Percentiles rank a stretch among this genome's conserved stretches.
Evolutionary conservation across 1,140 invertebrate species (phyloP).

Genomic region (Pachypsylla venusta): DNA sequence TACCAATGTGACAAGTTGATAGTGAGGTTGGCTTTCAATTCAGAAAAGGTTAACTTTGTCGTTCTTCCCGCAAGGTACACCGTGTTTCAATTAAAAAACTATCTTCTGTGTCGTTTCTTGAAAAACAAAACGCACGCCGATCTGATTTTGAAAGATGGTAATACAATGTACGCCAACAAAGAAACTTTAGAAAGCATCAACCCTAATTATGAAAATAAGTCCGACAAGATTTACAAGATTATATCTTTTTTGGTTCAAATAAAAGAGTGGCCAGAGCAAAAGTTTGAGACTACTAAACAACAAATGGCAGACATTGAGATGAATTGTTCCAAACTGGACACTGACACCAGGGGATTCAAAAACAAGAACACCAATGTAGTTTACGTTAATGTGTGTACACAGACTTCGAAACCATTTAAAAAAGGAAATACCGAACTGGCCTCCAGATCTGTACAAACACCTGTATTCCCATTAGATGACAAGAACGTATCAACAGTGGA

Average conservation of each 20-base stretch:
- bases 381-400: background rate
- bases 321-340: background rate
- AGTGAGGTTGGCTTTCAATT: background rate
- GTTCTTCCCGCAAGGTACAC: background rate
- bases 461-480: background rate
- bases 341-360: background rate
- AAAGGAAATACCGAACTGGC: background rate
- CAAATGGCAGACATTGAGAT: background rate
- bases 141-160: background rate
- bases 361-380: background rate
- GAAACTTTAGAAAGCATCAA: background rate
- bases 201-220: background rate
- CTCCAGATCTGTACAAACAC: background rate
- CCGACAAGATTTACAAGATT: background rate
- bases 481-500: background rate
- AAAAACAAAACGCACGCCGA: background rate
- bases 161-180: background rate
- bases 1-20: background rate
- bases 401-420: background rate
- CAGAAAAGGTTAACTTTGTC: background rate
- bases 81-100: background rate
- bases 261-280: background rate
- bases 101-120: background rate
- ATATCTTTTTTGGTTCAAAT: background rate
- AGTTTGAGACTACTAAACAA: background rate